These are phyloP conservation scores for Protobothrops mucrosquamatus DNA, from an alignment of 2,113 vertebrate species.

Conservation along the genomic window DNA sequence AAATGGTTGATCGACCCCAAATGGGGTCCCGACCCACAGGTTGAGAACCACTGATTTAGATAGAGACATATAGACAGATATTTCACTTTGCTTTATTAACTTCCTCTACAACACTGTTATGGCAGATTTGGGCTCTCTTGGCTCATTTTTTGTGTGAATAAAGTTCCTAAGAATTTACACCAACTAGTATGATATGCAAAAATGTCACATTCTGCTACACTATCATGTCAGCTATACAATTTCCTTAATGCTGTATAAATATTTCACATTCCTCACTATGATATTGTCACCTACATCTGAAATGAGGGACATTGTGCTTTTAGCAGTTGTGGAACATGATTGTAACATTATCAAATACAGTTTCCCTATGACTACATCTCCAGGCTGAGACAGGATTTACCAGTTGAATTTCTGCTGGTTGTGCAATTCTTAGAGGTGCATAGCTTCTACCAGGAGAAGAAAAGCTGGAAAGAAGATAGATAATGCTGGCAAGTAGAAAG, in stretches of 20 bases:
- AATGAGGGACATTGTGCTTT: not conserved
- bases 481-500: not conserved
- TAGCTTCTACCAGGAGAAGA: not conserved
- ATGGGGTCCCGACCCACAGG: no score
- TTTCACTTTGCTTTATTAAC: not conserved
- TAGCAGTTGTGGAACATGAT: not conserved
- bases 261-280: not conserved
- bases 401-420: not conserved
- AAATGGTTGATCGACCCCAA: no score
- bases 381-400: not conserved
- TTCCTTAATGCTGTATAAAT: not conserved
- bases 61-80: not conserved
- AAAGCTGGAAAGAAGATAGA: not conserved
- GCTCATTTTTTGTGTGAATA: constrained; percentile 33
- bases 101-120: not conserved
- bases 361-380: not conserved
- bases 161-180: constrained; percentile 27
- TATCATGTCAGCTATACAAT: not conserved
- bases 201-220: not conserved
- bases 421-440: not conserved
- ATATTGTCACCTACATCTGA: not conserved
- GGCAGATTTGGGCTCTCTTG: constrained; percentile 53
- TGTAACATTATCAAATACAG: not conserved
- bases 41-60: no score
- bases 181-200: constrained; percentile 1